Percentiles rank a stretch among this genome's conserved stretches.
Evolutionary conservation across 1,140 invertebrate genomes (phyloP).

Genomic region (Zaprionus gabonicus): DNA sequence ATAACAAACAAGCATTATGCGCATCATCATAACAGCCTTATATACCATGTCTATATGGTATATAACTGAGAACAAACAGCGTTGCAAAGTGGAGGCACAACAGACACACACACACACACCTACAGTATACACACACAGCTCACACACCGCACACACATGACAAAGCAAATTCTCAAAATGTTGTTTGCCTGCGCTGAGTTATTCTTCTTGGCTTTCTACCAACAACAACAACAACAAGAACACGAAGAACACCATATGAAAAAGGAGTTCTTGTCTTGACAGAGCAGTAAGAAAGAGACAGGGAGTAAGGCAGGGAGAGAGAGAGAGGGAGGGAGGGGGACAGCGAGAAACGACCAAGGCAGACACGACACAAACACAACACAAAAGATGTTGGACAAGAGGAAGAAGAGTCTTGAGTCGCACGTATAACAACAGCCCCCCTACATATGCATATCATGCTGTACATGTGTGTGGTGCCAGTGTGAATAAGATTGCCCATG

Average conservation of each 20-base stretch:
- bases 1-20: constrained; percentile 69
- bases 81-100: background rate
- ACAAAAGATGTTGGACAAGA: constrained; percentile 3
- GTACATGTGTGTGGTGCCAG: constrained; percentile 31
- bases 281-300: constrained; percentile 11
- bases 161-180: constrained; percentile 67
- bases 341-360: constrained; percentile 17
- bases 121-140: background rate
- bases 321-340: background rate
- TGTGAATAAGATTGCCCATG: constrained; percentile 8
- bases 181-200: constrained; percentile 57
- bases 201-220: constrained; percentile 65
- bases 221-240: constrained; percentile 18
- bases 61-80: constrained; percentile 47
- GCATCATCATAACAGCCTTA: constrained; percentile 59
- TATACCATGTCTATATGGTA: constrained; percentile 19
- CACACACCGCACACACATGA: constrained; percentile 41
- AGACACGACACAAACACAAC: constrained; percentile 12
- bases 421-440: constrained; percentile 21
- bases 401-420: background rate
- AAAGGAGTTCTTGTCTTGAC: constrained; percentile 14
- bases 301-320: background rate
- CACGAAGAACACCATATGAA: constrained; percentile 20
- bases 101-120: background rate
- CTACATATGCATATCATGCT: constrained; percentile 32